Base-by-base conservation (phyloP, 2,888 invertebrate genomes). In the Aethes cnicana region DNA sequence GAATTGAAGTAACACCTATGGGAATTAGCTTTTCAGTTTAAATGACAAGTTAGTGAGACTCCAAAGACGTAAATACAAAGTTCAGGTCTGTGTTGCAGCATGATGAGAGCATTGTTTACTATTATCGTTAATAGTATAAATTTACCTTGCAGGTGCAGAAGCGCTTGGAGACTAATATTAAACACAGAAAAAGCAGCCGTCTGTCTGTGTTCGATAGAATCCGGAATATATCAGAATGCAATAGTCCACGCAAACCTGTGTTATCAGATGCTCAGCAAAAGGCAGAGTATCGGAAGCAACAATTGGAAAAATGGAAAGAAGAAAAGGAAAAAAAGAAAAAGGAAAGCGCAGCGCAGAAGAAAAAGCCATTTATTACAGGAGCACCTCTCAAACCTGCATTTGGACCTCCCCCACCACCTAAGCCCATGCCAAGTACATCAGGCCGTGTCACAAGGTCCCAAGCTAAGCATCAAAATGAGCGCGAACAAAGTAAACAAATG, bases 291-390 rank as follows among this genome's bases (percentile, higher is more conserved):
- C 71, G 86, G 30, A 68, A 69, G 30, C 72, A 78, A 50, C 83
- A 83, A 54, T 59, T 89, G 1, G 77, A 81, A 48, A 84, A 81
- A 70, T 89, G 87, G 87, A 88, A 86, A 56, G 70, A 74, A 37
- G 84, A 86, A 20, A 89, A 81, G 48, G 79, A 79, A n/a, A 80
- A 78, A 48, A 72, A 74, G 46, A 86, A 81, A 54, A 79, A 75
- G 18, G 75, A 78, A 42, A 69, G 61, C 0, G 75, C 76, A 0
- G 49, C 67, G 1, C 64, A 73, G 2, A 88, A 84, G 50, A 83
- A 81, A 61, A 87, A 84, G 54, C 88, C 89, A 0, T 89, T 89
- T 63, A 8, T 86, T 1, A 58, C 72, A 0, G 84, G 86, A 9
- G 70, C 81, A 1, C 56, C 76, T 0, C 79, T 73, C 50, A 64